These are phyloP conservation scores for Apistogramma diplotaenia DNA, from an alignment of 2,113 vertebrate species.

Conservation along the genomic window DNA sequence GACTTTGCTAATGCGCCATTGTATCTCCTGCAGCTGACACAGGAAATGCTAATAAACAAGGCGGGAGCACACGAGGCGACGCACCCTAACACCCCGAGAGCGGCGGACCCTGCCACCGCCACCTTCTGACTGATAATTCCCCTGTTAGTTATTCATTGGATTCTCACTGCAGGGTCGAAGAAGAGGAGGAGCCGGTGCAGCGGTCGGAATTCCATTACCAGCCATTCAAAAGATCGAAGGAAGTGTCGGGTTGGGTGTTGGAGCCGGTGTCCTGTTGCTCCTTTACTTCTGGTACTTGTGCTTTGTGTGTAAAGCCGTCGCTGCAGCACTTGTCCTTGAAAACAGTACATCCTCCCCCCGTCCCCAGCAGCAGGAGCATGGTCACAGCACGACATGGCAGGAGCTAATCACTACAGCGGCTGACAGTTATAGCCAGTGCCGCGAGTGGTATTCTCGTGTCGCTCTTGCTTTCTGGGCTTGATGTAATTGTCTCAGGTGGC, in stretches of 20 bases:
- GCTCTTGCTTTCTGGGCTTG: constrained; percentile 30
- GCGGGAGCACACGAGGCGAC: constrained; percentile 1
- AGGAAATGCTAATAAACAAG: constrained; percentile 65
- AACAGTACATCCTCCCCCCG: not conserved
- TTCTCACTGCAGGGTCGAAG: constrained; percentile 46
- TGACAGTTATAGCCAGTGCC: constrained; percentile 44
- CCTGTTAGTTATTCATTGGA: constrained; percentile 71
- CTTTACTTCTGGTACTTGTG: not conserved
- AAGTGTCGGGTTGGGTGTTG: constrained; percentile 23
- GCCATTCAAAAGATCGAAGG: constrained; percentile 52
- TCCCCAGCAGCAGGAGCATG: constrained; percentile 13
- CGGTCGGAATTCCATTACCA: constrained; percentile 58
- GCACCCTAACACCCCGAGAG: constrained; percentile 9
- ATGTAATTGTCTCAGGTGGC: constrained; percentile 64
- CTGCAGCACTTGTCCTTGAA: constrained; percentile 18
- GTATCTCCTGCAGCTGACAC: constrained; percentile 26
- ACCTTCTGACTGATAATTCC: constrained; percentile 66
- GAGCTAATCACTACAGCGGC: constrained; percentile 33
- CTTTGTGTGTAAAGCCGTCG: not conserved
- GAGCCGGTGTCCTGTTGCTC: constrained; percentile 7
- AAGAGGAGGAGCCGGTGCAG: not conserved
- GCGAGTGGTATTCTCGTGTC: constrained; percentile 25
- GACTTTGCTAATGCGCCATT: constrained; percentile 39
- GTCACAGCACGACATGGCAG: not conserved
- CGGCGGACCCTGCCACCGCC: constrained; percentile 14